These are phyloP conservation scores for Danio rerio DNA, from an alignment of 2,113 vertebrate genomes.

Conservation along the genomic window GRCz12tu NC_133176.1:26040501-26041000, in stretches of 20 bases:
- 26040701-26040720: conserved; percentile 8
- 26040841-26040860: not conserved
- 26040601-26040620: conserved; percentile 63
- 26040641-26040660: conserved; percentile 69
- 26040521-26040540: conserved; percentile 66
- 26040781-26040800: not conserved
- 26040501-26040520: conserved; percentile 47
- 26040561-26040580: conserved; percentile 51
- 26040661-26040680: conserved; percentile 82
- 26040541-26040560: conserved; percentile 74
- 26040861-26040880: too few relatives aligned
- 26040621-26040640: conserved; percentile 68
- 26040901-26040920: too few relatives aligned
- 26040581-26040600: conserved; percentile 13
- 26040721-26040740: conserved; percentile 6
- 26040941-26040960: too few relatives aligned
- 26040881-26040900: too few relatives aligned
- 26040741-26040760: not conserved
- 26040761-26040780: not conserved
- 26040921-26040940: too few relatives aligned
- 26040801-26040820: conserved; percentile 22
- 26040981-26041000: too few relatives aligned
- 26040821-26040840: not conserved
- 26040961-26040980: too few relatives aligned
- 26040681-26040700: conserved; percentile 86